These are phyloP conservation scores for Meta bourneti DNA, from an alignment of 2,888 invertebrate genomes.

Conservation along the genomic window DNA sequence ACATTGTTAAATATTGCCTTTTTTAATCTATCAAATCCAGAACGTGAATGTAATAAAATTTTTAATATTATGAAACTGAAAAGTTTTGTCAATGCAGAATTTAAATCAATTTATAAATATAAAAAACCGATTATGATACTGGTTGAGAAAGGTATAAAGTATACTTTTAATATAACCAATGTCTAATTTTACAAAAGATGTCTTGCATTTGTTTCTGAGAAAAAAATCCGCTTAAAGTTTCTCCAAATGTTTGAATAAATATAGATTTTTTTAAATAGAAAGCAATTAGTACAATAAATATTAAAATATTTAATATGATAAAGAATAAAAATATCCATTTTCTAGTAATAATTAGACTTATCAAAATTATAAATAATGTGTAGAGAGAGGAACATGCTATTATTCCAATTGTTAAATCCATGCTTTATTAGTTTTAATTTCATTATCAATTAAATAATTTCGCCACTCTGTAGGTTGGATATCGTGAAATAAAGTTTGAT, in stretches of 20 bases:
- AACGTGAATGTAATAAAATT: constrained; percentile 5
- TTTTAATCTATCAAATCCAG: background rate
- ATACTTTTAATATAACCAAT: constrained; percentile 28
- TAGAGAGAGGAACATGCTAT: background rate
- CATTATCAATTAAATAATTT: background rate
- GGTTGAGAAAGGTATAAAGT: constrained; percentile 7
- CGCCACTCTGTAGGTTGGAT: background rate
- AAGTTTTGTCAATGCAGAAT: constrained; percentile 56
- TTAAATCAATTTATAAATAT: constrained; percentile 4
- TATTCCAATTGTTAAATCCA: background rate
- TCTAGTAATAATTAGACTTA: background rate
- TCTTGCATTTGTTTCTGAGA: background rate
- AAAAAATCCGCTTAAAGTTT: background rate
- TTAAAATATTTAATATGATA: background rate
- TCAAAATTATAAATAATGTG: background rate
- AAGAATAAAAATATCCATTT: background rate
- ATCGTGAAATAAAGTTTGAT: background rate
- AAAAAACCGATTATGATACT: constrained; percentile 21
- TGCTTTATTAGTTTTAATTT: background rate
- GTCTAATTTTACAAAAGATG: background rate
- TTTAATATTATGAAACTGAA: constrained; percentile 51
- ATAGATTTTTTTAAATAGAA: constrained; percentile 25
- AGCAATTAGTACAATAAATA: background rate
- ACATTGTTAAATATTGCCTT: constrained; percentile 35
- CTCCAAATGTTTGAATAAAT: background rate